These are phyloP conservation scores for Pentalonia nigronervosa DNA, from an alignment of 1,140 invertebrate genomes.

Conservation along the genomic window DNA sequence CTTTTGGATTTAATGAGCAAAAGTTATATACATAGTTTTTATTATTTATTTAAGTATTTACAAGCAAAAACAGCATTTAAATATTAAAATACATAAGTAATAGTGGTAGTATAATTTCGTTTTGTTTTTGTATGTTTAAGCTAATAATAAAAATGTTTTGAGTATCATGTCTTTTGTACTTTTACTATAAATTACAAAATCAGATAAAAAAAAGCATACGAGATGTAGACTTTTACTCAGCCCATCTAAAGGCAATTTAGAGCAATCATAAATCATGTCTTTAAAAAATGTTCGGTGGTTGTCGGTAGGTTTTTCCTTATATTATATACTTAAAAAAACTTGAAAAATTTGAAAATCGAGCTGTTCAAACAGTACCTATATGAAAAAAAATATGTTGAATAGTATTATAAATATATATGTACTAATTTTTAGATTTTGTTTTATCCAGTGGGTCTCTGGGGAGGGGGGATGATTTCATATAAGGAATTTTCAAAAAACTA, in stretches of 20 bases:
- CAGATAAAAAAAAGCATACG: too few relatives aligned
- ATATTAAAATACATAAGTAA: background rate
- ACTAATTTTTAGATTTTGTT: background rate
- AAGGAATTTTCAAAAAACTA: too few relatives aligned
- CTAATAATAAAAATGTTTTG: background rate
- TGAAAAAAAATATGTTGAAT: background rate
- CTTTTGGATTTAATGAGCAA: background rate
- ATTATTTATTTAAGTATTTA: background rate
- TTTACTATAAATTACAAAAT: background rate
- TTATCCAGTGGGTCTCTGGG: too few relatives aligned
- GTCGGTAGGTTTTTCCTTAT: background rate
- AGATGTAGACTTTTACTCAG: background rate
- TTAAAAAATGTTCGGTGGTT: background rate
- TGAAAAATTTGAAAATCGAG: background rate
- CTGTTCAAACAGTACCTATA: background rate
- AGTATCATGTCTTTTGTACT: background rate
- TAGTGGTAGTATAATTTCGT: background rate
- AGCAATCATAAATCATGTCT: background rate
- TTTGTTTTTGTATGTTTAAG: background rate
- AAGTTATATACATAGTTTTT: background rate
- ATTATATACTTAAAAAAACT: background rate
- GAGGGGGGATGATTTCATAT: too few relatives aligned
- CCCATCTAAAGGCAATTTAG: background rate
- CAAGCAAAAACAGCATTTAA: constrained; percentile 18
- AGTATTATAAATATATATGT: background rate